phyloP scores from a whole-genome alignment of 1,140 invertebrate genomes.

The Centruroides sculpturatus region DNA sequence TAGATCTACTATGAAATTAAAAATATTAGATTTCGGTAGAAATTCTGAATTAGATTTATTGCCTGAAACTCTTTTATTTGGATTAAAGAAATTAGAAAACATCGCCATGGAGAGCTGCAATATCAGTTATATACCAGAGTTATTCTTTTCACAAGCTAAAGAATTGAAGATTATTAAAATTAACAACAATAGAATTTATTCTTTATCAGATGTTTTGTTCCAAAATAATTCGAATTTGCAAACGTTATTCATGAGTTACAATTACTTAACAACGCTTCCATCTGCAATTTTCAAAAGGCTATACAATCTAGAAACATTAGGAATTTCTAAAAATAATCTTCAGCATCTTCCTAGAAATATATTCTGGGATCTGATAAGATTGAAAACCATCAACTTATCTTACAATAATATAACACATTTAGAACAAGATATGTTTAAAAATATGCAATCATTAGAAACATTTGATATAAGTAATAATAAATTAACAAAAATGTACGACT shows the following conservation, averaged over 20 bases:
- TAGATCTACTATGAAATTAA: constrained; percentile 5
- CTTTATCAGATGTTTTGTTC: constrained; percentile 6
- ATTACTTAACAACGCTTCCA: constrained; percentile 62
- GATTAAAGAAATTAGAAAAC: constrained; percentile 11
- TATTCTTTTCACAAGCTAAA: constrained; percentile 2
- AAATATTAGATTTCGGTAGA: constrained; percentile 15
- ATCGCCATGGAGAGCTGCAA: constrained; percentile 14
- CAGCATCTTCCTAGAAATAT: constrained; percentile 4
- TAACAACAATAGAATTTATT: constrained; percentile 2
- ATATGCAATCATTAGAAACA: not conserved
- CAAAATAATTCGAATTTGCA: constrained; percentile 35
- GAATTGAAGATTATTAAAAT: not conserved
- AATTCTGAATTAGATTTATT: constrained; percentile 15
- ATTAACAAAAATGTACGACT: constrained; percentile 3
- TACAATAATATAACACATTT: constrained; percentile 8
- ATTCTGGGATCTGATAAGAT: constrained; percentile 10
- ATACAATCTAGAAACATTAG: constrained; percentile 5
- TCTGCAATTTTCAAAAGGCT: constrained; percentile 40
- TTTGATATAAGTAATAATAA: not conserved
- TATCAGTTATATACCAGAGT: constrained; percentile 3
- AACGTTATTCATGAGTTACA: constrained; percentile 54
- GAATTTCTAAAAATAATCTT: constrained; percentile 12
- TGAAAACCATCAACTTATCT: constrained; percentile 12
- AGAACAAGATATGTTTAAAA: not conserved
- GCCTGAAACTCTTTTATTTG: constrained; percentile 12